Base-by-base conservation (phyloP, 1,140 invertebrate genomes). In the Drosophila triauraria region DNA sequence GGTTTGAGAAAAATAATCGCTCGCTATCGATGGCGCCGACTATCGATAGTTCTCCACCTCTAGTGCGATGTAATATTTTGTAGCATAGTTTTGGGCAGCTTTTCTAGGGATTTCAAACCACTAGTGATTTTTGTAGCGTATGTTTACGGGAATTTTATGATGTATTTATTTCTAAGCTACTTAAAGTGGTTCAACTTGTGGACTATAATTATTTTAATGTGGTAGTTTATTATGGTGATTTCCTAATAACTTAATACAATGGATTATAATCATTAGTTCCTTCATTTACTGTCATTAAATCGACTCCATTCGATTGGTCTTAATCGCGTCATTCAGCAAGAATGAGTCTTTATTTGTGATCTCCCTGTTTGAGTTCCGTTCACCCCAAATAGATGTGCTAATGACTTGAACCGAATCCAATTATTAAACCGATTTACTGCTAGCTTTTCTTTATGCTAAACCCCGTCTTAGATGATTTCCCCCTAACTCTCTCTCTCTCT, bases 361-460 rank as follows among this genome's bases (percentile, higher is more conserved):
- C 35, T 23, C n/a, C 65, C 2, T 30, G 13, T 59, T 48, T 59
- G 38, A 72, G 27, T 72, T 71, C 38, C 25, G 42, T 59, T 70
- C 27, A 40, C 20, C 43, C 64, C 53, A 27, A 32, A 47, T 79
- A 80, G 77, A 79, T 80, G 44, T 74, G 76, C 68, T 79, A 79
- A 58, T 78, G 53, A 72, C 67, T 72, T 72, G 69, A 72, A 70
- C 51, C 35, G 69, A 72, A 72, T 70, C 53, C 51, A 72, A 72
- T 72, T 72, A 72, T 59, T 48, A 58, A 38, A 60, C 50, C 38
- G 69, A 72, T 72, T 72, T 71, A 71, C 53, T 68, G 71, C 78
- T 60, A 81, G 78, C 64, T 76, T 81, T 74, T 75, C 40, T 47
- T 80, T 68, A 47, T 48, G 8, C 61, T 57, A 63, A 62, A 46